phyloP scores from a whole-genome alignment of 2,113 vertebrate species.

The Xenus cinereus region DNA sequence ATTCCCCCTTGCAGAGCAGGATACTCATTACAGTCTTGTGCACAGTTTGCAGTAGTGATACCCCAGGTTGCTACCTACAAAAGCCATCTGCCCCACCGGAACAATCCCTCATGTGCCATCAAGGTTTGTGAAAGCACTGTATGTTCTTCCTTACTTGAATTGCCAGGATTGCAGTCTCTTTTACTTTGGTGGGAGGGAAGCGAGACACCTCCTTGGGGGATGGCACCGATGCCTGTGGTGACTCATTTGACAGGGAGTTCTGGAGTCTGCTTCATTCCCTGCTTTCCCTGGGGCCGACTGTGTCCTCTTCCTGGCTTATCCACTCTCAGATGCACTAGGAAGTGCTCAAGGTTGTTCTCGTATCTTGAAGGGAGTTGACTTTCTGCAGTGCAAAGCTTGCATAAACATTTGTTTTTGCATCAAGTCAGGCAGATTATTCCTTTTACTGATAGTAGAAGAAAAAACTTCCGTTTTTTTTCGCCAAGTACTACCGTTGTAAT shows the following conservation, averaged over 20 bases:
- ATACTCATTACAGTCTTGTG: background rate
- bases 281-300: background rate
- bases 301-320: background rate
- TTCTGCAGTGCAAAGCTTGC: background rate
- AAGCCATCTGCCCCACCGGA: background rate
- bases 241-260: background rate
- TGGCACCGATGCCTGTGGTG: background rate
- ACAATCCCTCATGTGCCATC: background rate
- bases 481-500: background rate
- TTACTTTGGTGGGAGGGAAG: background rate
- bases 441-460: background rate
- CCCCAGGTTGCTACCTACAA: background rate
- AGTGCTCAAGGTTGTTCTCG: background rate
- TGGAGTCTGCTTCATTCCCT: background rate
- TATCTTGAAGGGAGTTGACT: background rate
- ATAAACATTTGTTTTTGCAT: background rate
- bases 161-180: background rate
- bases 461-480: fast-evolving
- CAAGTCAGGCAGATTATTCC: background rate
- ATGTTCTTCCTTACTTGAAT: background rate
- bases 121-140: background rate
- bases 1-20: background rate
- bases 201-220: background rate
- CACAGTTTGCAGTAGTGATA: background rate
- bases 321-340: background rate